Conservation (phyloP, 2,797 vertebrate genomes). For the Phaenicophaeus curvirostris region DNA sequence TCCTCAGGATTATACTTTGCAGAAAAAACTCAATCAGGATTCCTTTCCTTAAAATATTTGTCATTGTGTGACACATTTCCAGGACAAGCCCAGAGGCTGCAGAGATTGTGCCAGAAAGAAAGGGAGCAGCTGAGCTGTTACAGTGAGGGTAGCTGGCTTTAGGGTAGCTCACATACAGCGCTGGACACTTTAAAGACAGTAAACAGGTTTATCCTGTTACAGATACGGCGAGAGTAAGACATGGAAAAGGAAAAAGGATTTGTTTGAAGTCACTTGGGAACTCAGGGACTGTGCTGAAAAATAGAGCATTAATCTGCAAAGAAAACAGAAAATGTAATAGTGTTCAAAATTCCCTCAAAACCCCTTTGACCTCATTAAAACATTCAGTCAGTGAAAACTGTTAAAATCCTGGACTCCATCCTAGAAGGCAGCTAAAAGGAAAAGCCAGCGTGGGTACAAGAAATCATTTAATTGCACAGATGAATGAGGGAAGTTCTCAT, state of each 20-base stretch:
- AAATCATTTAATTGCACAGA: slow-evolving; percentile 67
- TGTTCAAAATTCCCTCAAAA: slow-evolving; percentile 47
- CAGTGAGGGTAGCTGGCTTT: not conserved
- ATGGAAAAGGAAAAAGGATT: not conserved
- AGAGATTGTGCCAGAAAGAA: not conserved
- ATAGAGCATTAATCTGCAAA: not conserved
- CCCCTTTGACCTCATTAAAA: slow-evolving; percentile 54
- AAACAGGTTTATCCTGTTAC: not conserved
- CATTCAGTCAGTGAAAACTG: slow-evolving; percentile 56
- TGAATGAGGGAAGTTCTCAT: slow-evolving; percentile 70
- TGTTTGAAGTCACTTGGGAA: not conserved
- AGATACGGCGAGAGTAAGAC: not conserved
- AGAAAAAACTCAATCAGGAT: not conserved
- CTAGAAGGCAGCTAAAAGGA: slow-evolving; percentile 72
- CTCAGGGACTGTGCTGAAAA: not conserved
- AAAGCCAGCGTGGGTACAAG: slow-evolving; percentile 50
- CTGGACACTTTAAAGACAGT: not conserved
- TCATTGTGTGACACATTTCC: not conserved
- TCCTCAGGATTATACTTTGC: not conserved
- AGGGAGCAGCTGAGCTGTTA: not conserved
- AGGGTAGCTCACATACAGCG: not conserved
- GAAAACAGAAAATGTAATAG: slow-evolving; percentile 3
- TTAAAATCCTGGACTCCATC: slow-evolving; percentile 69
- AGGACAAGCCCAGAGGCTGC: not conserved
- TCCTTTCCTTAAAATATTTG: not conserved